Conservation (phyloP, 2,797 vertebrate genomes). For the Oreonectes daqikongensis region DNA sequence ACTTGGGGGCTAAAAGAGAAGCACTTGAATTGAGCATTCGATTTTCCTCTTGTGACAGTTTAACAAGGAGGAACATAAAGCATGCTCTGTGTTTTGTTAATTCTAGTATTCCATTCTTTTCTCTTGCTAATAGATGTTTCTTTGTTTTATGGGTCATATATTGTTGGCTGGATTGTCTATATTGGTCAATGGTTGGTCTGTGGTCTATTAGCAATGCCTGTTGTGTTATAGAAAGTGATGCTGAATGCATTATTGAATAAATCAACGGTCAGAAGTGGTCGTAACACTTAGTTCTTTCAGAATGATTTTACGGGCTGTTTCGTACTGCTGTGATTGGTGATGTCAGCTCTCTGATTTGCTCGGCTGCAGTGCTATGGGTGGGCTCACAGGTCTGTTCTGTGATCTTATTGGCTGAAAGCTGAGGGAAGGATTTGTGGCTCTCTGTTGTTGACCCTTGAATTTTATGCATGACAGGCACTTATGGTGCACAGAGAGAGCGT, state of each 20-base stretch:
- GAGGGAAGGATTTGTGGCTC: constrained; percentile 14
- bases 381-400: constrained; percentile 10
- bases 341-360: constrained; percentile 26
- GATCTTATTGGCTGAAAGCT: constrained; percentile 25
- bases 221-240: constrained; percentile 3
- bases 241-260: constrained; percentile 26
- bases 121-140: constrained; percentile 14
- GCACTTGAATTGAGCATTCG: constrained; percentile 40
- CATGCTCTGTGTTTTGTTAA: constrained; percentile 22
- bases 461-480: constrained; percentile 19
- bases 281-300: neutral
- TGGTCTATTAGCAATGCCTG: constrained; percentile 18
- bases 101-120: constrained; percentile 20
- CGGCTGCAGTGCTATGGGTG: constrained; percentile 3
- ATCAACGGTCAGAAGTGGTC: constrained; percentile 11
- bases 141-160: constrained; percentile 23
- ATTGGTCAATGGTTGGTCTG: constrained; percentile 4
- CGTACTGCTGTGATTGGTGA: neutral
- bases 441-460: constrained; percentile 24
- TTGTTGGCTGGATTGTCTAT: neutral
- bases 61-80: constrained; percentile 20
- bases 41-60: constrained; percentile 27
- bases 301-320: constrained; percentile 18
- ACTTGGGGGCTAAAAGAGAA: constrained; percentile 13
- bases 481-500: constrained; percentile 23